Evolutionary conservation across 1,140 invertebrate genomes (phyloP).

Genomic region (Drosophila lacertosa): DNA sequence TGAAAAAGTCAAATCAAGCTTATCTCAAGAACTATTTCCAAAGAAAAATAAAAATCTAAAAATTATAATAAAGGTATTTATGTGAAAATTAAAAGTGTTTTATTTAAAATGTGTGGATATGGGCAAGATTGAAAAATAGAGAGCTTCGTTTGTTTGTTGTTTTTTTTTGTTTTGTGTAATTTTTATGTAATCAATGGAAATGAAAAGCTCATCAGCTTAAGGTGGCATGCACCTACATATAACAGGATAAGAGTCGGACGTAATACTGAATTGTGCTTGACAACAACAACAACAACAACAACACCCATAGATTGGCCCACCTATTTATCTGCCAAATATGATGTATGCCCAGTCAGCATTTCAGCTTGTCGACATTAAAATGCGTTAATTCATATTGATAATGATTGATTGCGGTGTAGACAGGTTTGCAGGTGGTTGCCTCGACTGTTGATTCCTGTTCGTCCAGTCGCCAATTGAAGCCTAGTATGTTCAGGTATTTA

Average conservation of each 20-base stretch:
- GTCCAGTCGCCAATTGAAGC: constrained; percentile 1
- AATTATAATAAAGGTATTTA: constrained; percentile 83
- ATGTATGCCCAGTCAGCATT: constrained; percentile 53
- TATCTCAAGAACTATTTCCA: constrained; percentile 81
- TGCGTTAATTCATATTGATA: constrained; percentile 55
- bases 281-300: background rate
- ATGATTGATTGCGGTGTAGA: constrained; percentile 56
- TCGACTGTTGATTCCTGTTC: too few relatives aligned
- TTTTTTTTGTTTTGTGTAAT: too few relatives aligned
- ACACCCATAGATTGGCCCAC: constrained; percentile 7
- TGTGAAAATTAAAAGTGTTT: constrained; percentile 51
- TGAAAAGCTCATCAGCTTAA: too few relatives aligned
- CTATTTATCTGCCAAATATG: constrained; percentile 47
- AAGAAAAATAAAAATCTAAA: constrained; percentile 69
- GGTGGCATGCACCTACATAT: too few relatives aligned
- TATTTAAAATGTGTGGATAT: too few relatives aligned
- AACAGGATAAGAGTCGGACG: background rate
- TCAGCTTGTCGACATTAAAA: constrained; percentile 29
- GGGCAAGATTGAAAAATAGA: too few relatives aligned
- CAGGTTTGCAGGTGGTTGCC: background rate
- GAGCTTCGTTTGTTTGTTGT: too few relatives aligned
- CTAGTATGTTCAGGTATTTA: background rate
- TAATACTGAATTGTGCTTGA: background rate
- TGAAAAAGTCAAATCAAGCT: constrained; percentile 75
- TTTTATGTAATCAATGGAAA: too few relatives aligned